Percentiles rank a stretch among this genome's conserved stretches.
Evolutionary conservation across 2,888 invertebrate species (phyloP).

Genomic region (Philereme transversata): DNA sequence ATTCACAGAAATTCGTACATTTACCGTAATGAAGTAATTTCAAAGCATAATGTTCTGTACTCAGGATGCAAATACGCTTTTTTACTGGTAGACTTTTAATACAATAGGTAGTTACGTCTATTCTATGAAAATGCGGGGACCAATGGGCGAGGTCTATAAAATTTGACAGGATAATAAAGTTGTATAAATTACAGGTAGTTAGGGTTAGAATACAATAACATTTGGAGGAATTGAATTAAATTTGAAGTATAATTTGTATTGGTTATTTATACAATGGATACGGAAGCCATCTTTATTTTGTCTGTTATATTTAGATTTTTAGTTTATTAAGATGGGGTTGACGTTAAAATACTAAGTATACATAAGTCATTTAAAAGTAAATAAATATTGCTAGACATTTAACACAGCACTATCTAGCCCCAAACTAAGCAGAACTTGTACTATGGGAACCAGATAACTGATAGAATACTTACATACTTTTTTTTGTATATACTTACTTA

Average conservation of each 20-base stretch:
- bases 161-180: conserved; percentile 50
- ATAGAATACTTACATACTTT: too few species aligned
- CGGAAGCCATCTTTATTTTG: conserved; percentile 3
- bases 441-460: too few species aligned
- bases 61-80: conserved; percentile 49
- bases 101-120: conserved; percentile 43
- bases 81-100: conserved; percentile 48
- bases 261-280: background rate
- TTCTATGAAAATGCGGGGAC: conserved; percentile 34
- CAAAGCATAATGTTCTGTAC: conserved; percentile 47
- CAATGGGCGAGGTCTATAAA: conserved; percentile 50
- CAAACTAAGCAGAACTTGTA: too few species aligned
- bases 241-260: conserved; percentile 5
- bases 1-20: conserved; percentile 19
- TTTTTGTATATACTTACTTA: too few species aligned
- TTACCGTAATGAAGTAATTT: conserved; percentile 59
- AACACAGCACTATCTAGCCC: too few species aligned
- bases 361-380: too few species aligned
- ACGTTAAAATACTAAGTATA: too few species aligned
- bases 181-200: conserved; percentile 36
- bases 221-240: conserved; percentile 12
- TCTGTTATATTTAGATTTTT: background rate
- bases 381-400: too few species aligned
- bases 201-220: too few species aligned
- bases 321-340: too few species aligned